Base-by-base conservation (phyloP, 1,140 invertebrate genomes). In the Gryon sp. region DNA sequence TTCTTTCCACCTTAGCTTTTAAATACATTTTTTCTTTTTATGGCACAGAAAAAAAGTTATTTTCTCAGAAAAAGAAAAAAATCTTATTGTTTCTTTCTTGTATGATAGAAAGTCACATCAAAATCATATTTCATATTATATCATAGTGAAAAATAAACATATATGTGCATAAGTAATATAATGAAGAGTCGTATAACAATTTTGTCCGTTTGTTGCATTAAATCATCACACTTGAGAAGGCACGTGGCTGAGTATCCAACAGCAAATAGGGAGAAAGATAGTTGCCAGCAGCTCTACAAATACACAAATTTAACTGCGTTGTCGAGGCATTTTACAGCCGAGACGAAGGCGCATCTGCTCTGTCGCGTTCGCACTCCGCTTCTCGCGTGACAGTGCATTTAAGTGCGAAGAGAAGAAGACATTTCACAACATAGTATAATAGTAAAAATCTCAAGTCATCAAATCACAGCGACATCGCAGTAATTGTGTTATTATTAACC, bases 221-320 rank as follows among this genome's bases (percentile, higher is more conserved):
- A 72, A 52, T 55, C 68, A 62, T 72, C 55, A 62, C 46, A 53
- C 55, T 52, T 24, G 41, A 52, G 28, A 36, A 46, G 68, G 68
- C 68, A 62, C 57, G 68, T 62, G 57, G 55, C 68, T n/a, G 38
- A 52, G 19, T 28, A 50, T 26, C 19, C 45, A 24, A n/a, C 43
- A 26, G 52, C 36, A 36, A 52, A 60, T 52, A 36, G 45, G 43
- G 4, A 36, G 43, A 57, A 53, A 55, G 63, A 68, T 34, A 45
- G 50, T 50, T 12, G 22, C 55, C 12, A 24, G 15, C 11, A 69
- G 66, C 73, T 80, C 72, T 82, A 76, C 80, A 80, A 82, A 82
- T 83, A 72, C 57, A 83, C 83, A 77, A 76, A 84, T 84, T 84
- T 84, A 82, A 83, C 66, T 78, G 68, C 75, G 57, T 60, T 45